These are phyloP conservation scores for Thamnophis elegans DNA, from an alignment of 2,797 vertebrate genomes.

Conservation along the genomic window DNA sequence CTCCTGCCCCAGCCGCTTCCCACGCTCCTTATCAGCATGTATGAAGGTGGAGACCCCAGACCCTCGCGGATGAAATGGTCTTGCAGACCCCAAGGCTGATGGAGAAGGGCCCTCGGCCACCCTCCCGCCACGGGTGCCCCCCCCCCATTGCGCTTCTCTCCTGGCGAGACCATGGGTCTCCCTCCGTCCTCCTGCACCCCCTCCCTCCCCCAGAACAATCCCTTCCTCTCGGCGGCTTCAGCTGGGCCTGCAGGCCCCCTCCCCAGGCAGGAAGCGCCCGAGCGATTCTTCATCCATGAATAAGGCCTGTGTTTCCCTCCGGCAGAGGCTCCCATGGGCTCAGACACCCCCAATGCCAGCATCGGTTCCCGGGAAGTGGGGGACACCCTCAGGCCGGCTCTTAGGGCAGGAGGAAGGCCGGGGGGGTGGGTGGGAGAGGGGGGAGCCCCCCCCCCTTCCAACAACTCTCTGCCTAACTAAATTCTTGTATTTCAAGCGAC, in stretches of 20 bases:
- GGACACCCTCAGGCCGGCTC: slow-evolving; percentile 29
- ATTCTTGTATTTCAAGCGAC: neutral
- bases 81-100: neutral
- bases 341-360: neutral
- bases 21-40: neutral
- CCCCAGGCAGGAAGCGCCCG: neutral
- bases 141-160: neutral
- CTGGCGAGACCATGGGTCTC: neutral
- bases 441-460: neutral
- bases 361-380: slow-evolving; percentile 15
- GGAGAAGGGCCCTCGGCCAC: neutral
- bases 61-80: neutral
- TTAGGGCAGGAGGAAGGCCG: slow-evolving; percentile 5
- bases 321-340: neutral
- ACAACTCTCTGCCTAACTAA: neutral
- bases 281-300: slow-evolving; percentile 1
- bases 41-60: neutral
- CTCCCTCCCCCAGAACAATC: neutral
- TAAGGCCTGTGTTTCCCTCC: neutral
- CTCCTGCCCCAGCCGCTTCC: neutral
- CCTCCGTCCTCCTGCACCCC: neutral
- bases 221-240: neutral
- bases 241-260: neutral
- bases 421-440: too few relatives aligned
- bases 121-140: neutral